Evolutionary conservation across 2,888 invertebrate genomes (phyloP).

Genomic region (Diarsia rubi): DNA sequence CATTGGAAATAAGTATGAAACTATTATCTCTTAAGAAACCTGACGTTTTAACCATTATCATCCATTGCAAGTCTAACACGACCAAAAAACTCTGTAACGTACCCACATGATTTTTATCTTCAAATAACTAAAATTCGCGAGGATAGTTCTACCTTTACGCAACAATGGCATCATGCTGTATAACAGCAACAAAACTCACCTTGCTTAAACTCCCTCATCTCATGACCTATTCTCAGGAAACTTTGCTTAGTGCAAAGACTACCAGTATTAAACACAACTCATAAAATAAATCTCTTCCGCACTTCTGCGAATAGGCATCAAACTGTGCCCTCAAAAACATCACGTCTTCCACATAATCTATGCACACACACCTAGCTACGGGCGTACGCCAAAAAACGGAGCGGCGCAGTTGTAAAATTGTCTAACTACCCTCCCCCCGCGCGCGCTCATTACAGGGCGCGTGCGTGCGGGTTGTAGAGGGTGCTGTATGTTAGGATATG

Average conservation of each 20-base stretch:
- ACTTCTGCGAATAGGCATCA: conserved; percentile 49
- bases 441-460: conserved; percentile 88
- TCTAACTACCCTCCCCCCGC: conserved; percentile 90
- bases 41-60: background rate
- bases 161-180: too few relatives aligned
- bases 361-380: conserved; percentile 86
- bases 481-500: conserved; percentile 64
- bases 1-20: background rate
- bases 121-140: too few relatives aligned
- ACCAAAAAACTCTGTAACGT: rapidly evolving
- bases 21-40: background rate
- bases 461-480: conserved; percentile 79
- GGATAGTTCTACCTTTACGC: too few relatives aligned
- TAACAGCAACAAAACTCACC: background rate
- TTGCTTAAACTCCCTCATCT: background rate
- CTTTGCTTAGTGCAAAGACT: background rate
- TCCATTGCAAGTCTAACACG: background rate
- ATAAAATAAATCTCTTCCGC: background rate
- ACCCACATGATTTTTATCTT: background rate
- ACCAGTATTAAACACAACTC: background rate
- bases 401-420: conserved; percentile 91
- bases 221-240: background rate
- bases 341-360: conserved; percentile 77
- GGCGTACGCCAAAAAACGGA: conserved; percentile 89
- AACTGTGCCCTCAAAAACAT: background rate